Evolutionary conservation across 2,888 invertebrate genomes (phyloP), one percentile per base, ranked within the genome.

Genomic region (Rutpela maculata): DNA sequence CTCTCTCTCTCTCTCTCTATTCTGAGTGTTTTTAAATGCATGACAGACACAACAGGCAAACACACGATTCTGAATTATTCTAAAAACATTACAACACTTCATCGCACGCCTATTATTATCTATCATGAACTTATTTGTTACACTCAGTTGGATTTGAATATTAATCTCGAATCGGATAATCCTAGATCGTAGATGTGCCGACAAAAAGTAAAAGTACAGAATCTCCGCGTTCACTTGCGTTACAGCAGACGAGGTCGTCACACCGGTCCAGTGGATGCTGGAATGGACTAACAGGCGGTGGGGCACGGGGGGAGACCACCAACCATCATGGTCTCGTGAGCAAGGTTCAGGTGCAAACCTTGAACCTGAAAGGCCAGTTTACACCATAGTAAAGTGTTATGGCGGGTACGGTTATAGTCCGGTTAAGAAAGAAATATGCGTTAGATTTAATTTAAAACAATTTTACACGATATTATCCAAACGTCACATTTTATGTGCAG

Each of bases 331-430:
- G 77, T 80, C 81, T 81, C 79, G 80, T 81, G 80, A 81, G 70
- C 74, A 71, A 82, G 80, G 83, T 82, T 83, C 82, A 82, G 80
- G 80, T 81, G 78, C 74, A 82, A 82, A 79, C 83, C 83, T 83
- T 83, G 83, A 83, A 79, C 78, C 78, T 76, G 56, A 43, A 35
- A 50, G 50, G 67, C 76, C 43, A 50, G 76, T 74, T 74, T 74
- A 70, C 70, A 60, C 60, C 35, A 22, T 56, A 7, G 19, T 56
- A 69, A 69, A 17, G 31, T 69, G 62, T 57, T 56, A 35, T 59
- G 50, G 56, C 26, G 17, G 59, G 31, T 57, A 59, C 18, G 38
- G 11, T 17, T 35, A 17, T 55, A 55, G 50, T 56, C 35, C 50
- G 7, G 50, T 50, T 50, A 50, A 15, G 9, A 12, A 12, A 43